These are phyloP conservation scores for Manis pentadactyla DNA, from an alignment of 2,797 vertebrate species.

Conservation along the genomic window DNA sequence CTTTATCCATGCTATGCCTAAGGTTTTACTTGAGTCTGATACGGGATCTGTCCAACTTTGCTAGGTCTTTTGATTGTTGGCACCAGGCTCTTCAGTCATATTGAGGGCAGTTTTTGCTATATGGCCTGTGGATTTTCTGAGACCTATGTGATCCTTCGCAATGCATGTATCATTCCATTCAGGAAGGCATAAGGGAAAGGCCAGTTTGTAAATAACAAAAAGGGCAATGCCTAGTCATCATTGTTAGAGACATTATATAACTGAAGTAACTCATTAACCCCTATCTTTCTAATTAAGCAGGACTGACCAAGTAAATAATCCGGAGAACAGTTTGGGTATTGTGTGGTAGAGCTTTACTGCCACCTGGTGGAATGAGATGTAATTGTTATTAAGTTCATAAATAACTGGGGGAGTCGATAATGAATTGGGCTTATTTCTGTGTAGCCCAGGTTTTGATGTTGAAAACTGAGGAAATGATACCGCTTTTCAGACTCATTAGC, in stretches of 20 bases:
- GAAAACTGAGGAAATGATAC: not conserved
- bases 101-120: not conserved
- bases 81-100: not conserved
- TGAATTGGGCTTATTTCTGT: not conserved
- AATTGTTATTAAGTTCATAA: not conserved
- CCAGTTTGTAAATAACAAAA: not conserved
- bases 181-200: not conserved
- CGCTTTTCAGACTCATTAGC: not conserved
- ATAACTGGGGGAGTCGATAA: not conserved
- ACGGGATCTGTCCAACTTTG: fast-evolving
- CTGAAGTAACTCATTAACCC: not conserved
- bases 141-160: not conserved
- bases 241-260: not conserved
- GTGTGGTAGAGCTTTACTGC: slow-evolving; percentile 29
- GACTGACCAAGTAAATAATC: not conserved
- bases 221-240: not conserved
- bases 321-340: not conserved
- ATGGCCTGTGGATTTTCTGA: not conserved
- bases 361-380: slow-evolving; percentile 62
- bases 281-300: not conserved
- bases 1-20: not conserved
- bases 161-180: not conserved
- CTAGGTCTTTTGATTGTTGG: not conserved
- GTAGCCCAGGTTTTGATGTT: not conserved
- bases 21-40: not conserved